phyloP scores from a whole-genome alignment of 2,113 vertebrate species.

The Heloderma charlesbogerti region DNA sequence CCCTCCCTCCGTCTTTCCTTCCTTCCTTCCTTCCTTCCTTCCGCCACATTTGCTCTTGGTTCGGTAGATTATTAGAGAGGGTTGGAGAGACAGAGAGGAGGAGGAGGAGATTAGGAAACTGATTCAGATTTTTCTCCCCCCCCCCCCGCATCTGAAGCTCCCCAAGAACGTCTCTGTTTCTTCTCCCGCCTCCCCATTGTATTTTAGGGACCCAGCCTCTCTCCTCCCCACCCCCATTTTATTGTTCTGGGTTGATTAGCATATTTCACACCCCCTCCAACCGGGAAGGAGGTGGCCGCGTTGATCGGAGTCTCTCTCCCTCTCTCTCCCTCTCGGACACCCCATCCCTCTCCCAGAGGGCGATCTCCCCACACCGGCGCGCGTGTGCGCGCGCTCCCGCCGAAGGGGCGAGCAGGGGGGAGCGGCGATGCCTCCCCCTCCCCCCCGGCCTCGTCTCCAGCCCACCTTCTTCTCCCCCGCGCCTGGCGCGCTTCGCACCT shows the following conservation, averaged over 20 bases:
- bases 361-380: not conserved
- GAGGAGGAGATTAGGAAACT: not conserved
- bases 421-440: not conserved
- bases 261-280: not conserved
- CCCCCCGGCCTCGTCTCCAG: not conserved
- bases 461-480: not conserved
- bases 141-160: not conserved
- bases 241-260: not conserved
- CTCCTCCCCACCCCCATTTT: not conserved
- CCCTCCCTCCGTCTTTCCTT: no score
- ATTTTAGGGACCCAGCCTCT: not conserved
- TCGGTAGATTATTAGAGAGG: not conserved
- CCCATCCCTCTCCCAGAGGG: not conserved
- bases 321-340: not conserved
- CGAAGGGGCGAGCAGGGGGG: not conserved
- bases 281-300: not conserved
- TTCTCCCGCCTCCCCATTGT: not conserved
- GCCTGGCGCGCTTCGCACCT: conserved; percentile 3
- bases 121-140: not conserved
- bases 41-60: not conserved
- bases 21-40: not conserved
- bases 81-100: no score
- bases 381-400: no score
- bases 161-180: not conserved
- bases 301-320: not conserved